Base-by-base conservation (phyloP, 2,888 invertebrate species). In the Ellobium chinense region DNA sequence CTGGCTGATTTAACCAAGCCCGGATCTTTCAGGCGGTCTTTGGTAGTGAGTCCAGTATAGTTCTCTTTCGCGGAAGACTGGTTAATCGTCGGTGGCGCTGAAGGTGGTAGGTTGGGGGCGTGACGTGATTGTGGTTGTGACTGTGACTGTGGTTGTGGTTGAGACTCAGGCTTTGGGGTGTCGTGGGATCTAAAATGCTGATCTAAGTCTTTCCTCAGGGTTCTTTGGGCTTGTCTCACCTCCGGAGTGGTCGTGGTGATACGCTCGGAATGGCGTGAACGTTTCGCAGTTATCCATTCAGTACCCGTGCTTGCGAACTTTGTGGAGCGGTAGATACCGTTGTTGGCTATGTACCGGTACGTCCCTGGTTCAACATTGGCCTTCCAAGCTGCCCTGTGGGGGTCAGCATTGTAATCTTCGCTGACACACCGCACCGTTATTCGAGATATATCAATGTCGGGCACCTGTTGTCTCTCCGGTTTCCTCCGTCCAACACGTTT, bases 301-400 rank as follows among this genome's bases (percentile, higher is more conserved):
- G 85, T 80, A 7, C 88, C 85, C 37, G 84, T 85, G 69, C 84
- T 85, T 77, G 88, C 80, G 54, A 88, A 85, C 77, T 91, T 91
- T n/a, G 83, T 73, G 7, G 86, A 85, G 69, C 90, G 82, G 73
- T 90, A 90, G 68, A 86, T 86, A 4, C 89, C 90, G 77, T 90
- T 90, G 75, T 90, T 88, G 24, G 86, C 84, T 24, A 91, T 85
- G 77, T 91, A 91, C 31, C 90, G 84, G 78, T 88, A 90, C 0
- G 91, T 90, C 14, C 86, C 87, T n/a, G 89, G 89, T 80, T 91
- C 91, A 1, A 90, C 89, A 70, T 88, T 87, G 18, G 87, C 87
- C 81, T 89, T 89, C 90, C 90, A 90, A 3, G 85, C 79, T 14
- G 88, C 86, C 18, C 31, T 73, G 7, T 34, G 31, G 21, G 85